A percentile compares a stretch with the other conserved stretches of the same genome.
These are phyloP conservation scores for Maniola jurtina DNA, from an alignment of 1,140 invertebrate genomes.

Conservation along the genomic window DNA sequence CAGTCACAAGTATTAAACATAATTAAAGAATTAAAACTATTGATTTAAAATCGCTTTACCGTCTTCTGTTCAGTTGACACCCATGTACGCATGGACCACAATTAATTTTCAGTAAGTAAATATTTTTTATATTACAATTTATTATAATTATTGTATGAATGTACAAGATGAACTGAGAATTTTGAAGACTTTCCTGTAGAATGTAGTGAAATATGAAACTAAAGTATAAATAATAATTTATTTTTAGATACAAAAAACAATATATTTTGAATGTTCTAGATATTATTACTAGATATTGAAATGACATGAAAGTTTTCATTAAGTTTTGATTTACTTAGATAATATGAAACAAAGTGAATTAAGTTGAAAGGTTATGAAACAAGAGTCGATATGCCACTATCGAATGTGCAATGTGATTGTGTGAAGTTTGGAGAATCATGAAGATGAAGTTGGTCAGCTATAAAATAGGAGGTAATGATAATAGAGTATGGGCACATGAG, in stretches of 20 bases:
- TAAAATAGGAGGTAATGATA: too few relatives aligned
- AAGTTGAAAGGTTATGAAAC: neutral
- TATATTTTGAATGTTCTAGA: too few relatives aligned
- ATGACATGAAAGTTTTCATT: too few relatives aligned
- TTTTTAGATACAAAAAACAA: too few relatives aligned
- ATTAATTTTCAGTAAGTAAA: conserved; percentile 7
- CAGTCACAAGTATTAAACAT: conserved; percentile 72
- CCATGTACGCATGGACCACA: conserved; percentile 62
- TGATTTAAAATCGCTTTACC: conserved; percentile 70
- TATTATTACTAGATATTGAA: too few relatives aligned
- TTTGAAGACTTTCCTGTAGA: neutral
- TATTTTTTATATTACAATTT: neutral
- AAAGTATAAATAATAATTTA: neutral
- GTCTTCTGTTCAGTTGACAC: conserved; percentile 73
- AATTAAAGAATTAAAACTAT: conserved; percentile 51
- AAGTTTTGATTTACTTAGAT: too few relatives aligned
- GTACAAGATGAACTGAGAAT: neutral
- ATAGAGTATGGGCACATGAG: too few relatives aligned
- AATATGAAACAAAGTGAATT: neutral
- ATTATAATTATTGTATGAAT: too few relatives aligned
- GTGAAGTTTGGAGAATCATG: neutral
- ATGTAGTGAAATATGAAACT: neutral
- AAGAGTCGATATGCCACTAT: too few relatives aligned
- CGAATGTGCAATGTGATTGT: neutral
- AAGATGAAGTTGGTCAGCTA: neutral